Evolutionary conservation across 2,797 vertebrate genomes (phyloP).

Genomic region (Steatocranus sp.): DNA sequence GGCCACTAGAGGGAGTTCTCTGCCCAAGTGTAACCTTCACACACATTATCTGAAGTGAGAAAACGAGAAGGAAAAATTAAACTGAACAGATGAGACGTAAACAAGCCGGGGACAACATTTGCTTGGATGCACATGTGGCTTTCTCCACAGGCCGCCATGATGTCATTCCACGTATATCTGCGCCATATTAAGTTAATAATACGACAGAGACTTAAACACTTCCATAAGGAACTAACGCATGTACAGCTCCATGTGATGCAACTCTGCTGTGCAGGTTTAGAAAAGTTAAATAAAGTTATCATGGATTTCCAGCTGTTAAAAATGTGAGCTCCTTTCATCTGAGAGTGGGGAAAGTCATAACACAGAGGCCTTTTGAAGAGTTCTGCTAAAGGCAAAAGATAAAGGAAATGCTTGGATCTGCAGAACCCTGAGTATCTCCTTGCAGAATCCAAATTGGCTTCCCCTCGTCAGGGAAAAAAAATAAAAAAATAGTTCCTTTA

Average conservation of each 20-base stretch:
- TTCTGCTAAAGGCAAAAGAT: slow-evolving; percentile 62
- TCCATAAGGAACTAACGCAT: background rate
- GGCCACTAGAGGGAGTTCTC: slow-evolving; percentile 79
- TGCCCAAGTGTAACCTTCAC: background rate
- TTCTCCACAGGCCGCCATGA: background rate
- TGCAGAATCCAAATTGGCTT: slow-evolving; percentile 63
- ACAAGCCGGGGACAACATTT: slow-evolving; percentile 23
- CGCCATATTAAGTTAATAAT: background rate
- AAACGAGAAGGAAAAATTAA: background rate
- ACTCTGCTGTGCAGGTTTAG: background rate
- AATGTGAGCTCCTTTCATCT: slow-evolving; percentile 39
- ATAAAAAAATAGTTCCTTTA: slow-evolving; percentile 29
- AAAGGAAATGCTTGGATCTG: slow-evolving; percentile 68
- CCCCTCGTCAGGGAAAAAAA: slow-evolving; percentile 4
- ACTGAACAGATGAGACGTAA: slow-evolving; percentile 7
- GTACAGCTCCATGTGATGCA: background rate
- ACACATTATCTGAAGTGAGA: background rate
- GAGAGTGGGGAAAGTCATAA: slow-evolving; percentile 26
- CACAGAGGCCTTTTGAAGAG: slow-evolving; percentile 45
- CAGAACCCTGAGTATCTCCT: slow-evolving; percentile 58
- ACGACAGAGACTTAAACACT: background rate
- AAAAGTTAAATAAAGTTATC: slow-evolving; percentile 35
- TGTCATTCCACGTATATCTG: slow-evolving; percentile 10
- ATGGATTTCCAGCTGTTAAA: slow-evolving; percentile 31
- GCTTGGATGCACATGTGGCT: slow-evolving; percentile 11